Evolutionary conservation across 2,888 invertebrate genomes (phyloP).

Genomic region (Aleiodes leptofemur): DNA sequence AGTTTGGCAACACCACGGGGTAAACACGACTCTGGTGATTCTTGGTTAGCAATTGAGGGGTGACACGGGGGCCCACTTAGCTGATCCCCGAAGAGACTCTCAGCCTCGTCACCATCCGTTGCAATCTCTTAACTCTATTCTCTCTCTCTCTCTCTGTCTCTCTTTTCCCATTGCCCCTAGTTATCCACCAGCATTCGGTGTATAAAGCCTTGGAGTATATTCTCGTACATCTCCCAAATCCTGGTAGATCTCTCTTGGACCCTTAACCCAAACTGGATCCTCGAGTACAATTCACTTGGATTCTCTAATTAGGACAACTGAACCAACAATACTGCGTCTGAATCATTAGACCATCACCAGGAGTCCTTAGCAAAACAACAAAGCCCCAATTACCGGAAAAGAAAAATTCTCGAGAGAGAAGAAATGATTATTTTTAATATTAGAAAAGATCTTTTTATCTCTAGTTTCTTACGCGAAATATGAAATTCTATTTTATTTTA

Average conservation of each 20-base stretch:
- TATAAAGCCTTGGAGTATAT: constrained; percentile 16
- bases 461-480: too few species aligned
- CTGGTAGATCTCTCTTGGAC: constrained; percentile 10
- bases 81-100: constrained; percentile 62
- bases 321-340: constrained; percentile 35
- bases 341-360: constrained; percentile 35
- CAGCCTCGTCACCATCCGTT: constrained; percentile 56
- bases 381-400: background rate
- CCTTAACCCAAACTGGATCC: constrained; percentile 24
- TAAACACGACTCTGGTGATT: constrained; percentile 54
- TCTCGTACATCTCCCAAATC: constrained; percentile 30
- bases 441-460: too few species aligned
- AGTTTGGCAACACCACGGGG: constrained; percentile 23
- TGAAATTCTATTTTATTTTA: too few species aligned
- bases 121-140: constrained; percentile 41
- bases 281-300: constrained; percentile 37
- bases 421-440: background rate
- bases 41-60: constrained; percentile 68
- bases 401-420: background rate
- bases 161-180: background rate
- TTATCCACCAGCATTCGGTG: background rate
- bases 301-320: constrained; percentile 40
- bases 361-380: background rate
- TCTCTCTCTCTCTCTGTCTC: background rate
- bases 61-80: constrained; percentile 67